Evolutionary conservation across 2,888 invertebrate genomes (phyloP), one percentile per base, ranked within the genome.

Genomic region (Chymomyza fuscimana): DNA sequence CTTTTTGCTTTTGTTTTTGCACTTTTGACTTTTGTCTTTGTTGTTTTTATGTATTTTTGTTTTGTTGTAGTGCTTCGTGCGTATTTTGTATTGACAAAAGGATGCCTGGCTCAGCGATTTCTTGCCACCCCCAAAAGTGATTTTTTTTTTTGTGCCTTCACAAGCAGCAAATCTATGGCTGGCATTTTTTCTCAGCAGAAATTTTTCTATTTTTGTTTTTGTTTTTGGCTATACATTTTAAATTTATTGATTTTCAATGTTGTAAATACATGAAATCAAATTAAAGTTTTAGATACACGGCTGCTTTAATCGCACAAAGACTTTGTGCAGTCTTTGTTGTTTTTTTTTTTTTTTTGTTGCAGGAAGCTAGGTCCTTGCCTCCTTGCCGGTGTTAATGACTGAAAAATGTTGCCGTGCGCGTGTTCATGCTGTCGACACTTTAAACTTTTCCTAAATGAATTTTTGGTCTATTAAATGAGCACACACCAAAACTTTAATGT

Each of bases 21-120:
- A 77, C 74, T 76, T 77, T 76, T 88, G 87, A 88, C 87, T 86
- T 84, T 84, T 84, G 88, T 88, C 85, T 84, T 88, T 84, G 83
- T 83, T 78, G 69, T 62, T 70, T 73, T 72, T 72, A 63, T 65
- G 69, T 71, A 68, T 76, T 78, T 76, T 86, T 81, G 77, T 71
- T 79, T 86, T 78, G 87, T 86, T 83, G 86, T 79, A 79, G 40
- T 46, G 40, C 40, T 10, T 1, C 12, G 40, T 46, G 40, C 83
- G 83, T 81, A 83, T 87, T 86, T 75, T 76, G 88, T 84, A 84
- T 85, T 87, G 87, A 82, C 82, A 88, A 85, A 76, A 85, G 85
- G 85, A 85, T 88, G 88, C 87, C 88, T 85, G 85, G 83, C 77
- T 88, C 83, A 83, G 75, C 88, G 88, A 87, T 86, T 87, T 72